phyloP scores from a whole-genome alignment of 2,797 vertebrate species.

The Microctenopoma steveboyesi region DNA sequence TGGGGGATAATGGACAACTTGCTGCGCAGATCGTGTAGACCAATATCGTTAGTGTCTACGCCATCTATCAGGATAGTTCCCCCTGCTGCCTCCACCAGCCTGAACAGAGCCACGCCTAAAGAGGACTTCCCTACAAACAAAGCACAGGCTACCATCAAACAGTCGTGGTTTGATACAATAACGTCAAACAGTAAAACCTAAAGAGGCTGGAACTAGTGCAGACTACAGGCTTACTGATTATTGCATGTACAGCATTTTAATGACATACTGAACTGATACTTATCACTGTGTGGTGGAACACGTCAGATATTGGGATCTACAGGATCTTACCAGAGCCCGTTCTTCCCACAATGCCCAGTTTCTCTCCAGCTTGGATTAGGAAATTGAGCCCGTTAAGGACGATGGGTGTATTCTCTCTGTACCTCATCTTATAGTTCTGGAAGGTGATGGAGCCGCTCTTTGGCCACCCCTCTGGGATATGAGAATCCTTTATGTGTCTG shows the following conservation, averaged over 20 bases:
- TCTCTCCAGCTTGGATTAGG: slow-evolving; percentile 79
- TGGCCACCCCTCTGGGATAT: slow-evolving; percentile 81
- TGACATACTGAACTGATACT: not conserved
- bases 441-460: slow-evolving; percentile 82
- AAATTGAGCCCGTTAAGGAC: slow-evolving; percentile 83
- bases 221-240: no score
- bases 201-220: no score
- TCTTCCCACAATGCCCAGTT: slow-evolving; percentile 88
- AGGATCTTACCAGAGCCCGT: slow-evolving; percentile 83
- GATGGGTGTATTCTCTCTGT: slow-evolving; percentile 83
- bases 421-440: slow-evolving; percentile 85
- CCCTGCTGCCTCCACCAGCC: slow-evolving; percentile 80
- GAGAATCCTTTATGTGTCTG: slow-evolving; percentile 53
- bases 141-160: not conserved
- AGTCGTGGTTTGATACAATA: no score
- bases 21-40: slow-evolving; percentile 84
- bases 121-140: slow-evolving; percentile 85
- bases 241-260: no score
- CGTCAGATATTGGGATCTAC: not conserved
- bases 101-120: slow-evolving; percentile 84
- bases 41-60: slow-evolving; percentile 78
- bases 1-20: slow-evolving; percentile 88
- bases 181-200: no score
- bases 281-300: not conserved
- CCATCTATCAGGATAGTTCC: slow-evolving; percentile 85